Evolutionary conservation across 2,113 vertebrate species (phyloP).

Genomic region (Dermatemys mawii): DNA sequence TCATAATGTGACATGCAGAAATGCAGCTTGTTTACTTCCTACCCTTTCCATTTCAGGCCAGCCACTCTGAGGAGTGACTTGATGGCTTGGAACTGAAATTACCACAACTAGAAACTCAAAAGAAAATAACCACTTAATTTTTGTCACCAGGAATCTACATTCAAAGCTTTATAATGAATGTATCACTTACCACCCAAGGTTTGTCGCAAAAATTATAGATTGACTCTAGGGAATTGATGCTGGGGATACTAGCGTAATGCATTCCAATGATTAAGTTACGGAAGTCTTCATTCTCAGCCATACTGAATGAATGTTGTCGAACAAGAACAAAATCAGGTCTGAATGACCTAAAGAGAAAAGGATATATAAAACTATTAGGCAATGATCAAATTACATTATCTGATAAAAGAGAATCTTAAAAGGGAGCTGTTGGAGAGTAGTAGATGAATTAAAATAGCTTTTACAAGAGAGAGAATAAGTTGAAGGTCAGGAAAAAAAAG

Average conservation of each 20-base stretch:
- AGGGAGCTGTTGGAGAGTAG: not conserved
- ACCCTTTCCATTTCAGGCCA: not conserved
- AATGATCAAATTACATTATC: rapidly evolving
- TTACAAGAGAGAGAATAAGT: not conserved
- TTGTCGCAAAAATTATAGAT: slow-evolving; percentile 99
- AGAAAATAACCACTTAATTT: not conserved
- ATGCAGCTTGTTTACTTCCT: not conserved
- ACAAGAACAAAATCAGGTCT: slow-evolving; percentile 95
- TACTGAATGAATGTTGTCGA: slow-evolving; percentile 95
- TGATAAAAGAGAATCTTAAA: not conserved
- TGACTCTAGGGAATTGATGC: slow-evolving; percentile 94
- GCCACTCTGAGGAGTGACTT: not conserved
- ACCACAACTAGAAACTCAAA: not conserved
- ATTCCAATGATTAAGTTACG: slow-evolving; percentile 94
- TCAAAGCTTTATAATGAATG: not conserved
- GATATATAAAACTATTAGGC: not conserved
- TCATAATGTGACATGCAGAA: not conserved
- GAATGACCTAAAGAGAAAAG: slow-evolving; percentile 85
- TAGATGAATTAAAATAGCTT: not conserved
- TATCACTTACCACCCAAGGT: slow-evolving; percentile 93
- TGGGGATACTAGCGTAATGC: slow-evolving; percentile 93
- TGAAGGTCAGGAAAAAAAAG: not conserved
- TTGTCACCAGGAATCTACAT: not conserved
- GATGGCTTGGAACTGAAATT: not conserved
- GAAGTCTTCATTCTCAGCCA: slow-evolving; percentile 98